Evolutionary conservation across 2,797 vertebrate genomes (phyloP).

Genomic region (Ctenochaetus hawaiiensis): DNA sequence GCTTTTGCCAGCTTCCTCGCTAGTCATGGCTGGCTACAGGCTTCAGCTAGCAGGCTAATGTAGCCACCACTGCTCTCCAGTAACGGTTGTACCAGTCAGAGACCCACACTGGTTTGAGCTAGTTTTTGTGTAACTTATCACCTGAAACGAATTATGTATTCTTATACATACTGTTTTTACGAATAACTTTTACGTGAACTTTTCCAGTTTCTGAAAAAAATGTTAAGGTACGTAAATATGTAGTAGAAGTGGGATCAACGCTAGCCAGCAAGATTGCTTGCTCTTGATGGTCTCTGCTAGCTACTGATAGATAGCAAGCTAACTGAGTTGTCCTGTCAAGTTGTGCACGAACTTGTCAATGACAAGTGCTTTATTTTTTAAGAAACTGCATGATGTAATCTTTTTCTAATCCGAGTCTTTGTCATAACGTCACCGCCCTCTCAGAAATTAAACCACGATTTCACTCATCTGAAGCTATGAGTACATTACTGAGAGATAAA

Average conservation of each 20-base stretch:
- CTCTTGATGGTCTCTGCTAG: conserved; percentile 25
- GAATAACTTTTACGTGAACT: neutral
- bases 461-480: neutral
- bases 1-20: conserved; percentile 77
- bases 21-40: conserved; percentile 79
- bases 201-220: neutral
- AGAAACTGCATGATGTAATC: neutral
- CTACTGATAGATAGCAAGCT: conserved; percentile 46
- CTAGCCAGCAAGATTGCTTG: conserved; percentile 42
- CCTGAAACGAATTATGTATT: neutral
- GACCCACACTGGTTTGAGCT: conserved; percentile 33
- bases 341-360: conserved; percentile 14
- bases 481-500: neutral
- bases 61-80: conserved; percentile 69
- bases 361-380: neutral
- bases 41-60: conserved; percentile 80
- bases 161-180: neutral
- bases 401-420: conserved; percentile 1
- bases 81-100: conserved; percentile 64
- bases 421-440: neutral
- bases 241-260: conserved; percentile 36
- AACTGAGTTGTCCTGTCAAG: conserved; percentile 27
- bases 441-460: neutral
- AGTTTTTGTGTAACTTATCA: conserved; percentile 27
- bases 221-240: neutral